phyloP scores from a whole-genome alignment of 53 echinoderm and acorn worm species.

The Stichopus horrens region DNA sequence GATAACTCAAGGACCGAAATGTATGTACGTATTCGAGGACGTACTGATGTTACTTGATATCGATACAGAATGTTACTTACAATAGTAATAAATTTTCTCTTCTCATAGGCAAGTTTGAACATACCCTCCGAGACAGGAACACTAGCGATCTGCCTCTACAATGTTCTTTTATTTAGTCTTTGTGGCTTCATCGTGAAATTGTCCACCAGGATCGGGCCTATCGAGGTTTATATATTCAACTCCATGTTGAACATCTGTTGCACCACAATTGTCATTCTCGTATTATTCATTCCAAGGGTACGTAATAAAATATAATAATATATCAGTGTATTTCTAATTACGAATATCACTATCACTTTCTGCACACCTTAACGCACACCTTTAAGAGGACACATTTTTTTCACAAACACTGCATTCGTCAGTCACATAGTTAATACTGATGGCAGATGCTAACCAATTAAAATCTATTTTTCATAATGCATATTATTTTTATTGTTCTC shows the following conservation, averaged over 20 bases:
- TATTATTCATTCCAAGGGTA: conserved; percentile 11
- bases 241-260: neutral
- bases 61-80: neutral
- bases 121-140: neutral
- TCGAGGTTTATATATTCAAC: neutral
- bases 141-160: conserved; percentile 5
- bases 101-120: neutral
- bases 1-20: too few relatives aligned
- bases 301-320: neutral
- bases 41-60: neutral
- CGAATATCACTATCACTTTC: too few relatives aligned
- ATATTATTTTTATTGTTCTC: too few relatives aligned
- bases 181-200: conserved; percentile 25
- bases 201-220: neutral
- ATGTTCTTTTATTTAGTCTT: neutral
- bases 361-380: too few relatives aligned
- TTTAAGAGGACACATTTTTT: too few relatives aligned
- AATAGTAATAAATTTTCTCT: neutral
- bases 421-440: too few relatives aligned
- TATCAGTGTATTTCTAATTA: neutral
- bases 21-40: too few relatives aligned
- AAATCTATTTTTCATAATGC: too few relatives aligned
- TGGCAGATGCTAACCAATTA: too few relatives aligned
- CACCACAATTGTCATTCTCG: neutral
- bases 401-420: too few relatives aligned